Conservation (phyloP, 2,113 vertebrate species). For the Caranx ignobilis region DNA sequence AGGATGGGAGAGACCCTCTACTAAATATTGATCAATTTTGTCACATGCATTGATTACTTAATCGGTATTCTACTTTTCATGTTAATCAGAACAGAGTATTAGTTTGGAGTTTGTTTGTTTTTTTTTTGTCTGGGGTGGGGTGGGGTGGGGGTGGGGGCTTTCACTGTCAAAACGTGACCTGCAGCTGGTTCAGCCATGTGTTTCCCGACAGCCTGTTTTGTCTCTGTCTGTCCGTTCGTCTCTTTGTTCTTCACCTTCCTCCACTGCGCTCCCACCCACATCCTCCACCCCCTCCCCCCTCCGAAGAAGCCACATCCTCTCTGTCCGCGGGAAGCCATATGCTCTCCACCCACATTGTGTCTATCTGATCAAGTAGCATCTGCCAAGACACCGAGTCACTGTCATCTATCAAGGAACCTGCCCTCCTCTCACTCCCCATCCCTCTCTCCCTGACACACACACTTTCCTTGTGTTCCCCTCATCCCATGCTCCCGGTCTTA, state of each 20-base stretch:
- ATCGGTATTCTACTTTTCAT: too few species aligned
- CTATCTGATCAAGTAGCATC: slow-evolving; percentile 59
- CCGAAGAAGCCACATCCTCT: background rate
- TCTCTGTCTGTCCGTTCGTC: slow-evolving; percentile 1
- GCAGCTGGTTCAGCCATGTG: too few species aligned
- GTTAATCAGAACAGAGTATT: too few species aligned
- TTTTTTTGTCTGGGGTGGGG: too few species aligned
- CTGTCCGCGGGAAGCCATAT: slow-evolving; percentile 23
- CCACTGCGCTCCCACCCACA: background rate
- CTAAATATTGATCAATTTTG: too few species aligned
- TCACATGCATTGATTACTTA: too few species aligned
- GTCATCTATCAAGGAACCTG: slow-evolving; percentile 59
- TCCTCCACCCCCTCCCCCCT: background rate
- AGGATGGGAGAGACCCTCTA: too few species aligned
- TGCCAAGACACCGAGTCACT: slow-evolving; percentile 41
- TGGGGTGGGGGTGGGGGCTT: too few species aligned
- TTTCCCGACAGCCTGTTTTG: background rate
- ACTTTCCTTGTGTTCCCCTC: slow-evolving; percentile 23
- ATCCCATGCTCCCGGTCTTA: background rate
- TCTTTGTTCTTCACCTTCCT: slow-evolving; percentile 5
- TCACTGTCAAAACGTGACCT: background rate
- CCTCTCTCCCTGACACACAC: background rate
- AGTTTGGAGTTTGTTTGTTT: too few species aligned
- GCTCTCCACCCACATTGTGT: slow-evolving; percentile 45
- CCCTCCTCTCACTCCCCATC: slow-evolving; percentile 26